Evolutionary conservation across 2,888 invertebrate species (phyloP), one percentile per base, ranked within the genome.

Genomic region (Agrochola macilenta): DNA sequence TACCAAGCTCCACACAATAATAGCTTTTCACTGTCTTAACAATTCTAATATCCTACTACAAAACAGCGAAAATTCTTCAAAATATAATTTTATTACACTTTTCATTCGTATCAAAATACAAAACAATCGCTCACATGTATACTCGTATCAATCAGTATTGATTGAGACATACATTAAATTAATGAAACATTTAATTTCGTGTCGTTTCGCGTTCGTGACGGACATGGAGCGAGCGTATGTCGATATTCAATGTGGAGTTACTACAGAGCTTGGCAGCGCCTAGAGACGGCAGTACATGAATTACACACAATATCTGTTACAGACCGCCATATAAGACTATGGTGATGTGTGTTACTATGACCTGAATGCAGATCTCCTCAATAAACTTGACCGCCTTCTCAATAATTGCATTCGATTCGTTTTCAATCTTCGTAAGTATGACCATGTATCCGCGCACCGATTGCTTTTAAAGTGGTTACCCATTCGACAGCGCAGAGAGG

Each of bases 161-260:
- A 79, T 79, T 78, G 54, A 65, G 20, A 76, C 5, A 20, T 39
- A 63, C 52, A 69, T 69, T 75, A 61, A 61, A 61, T 69, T 35
- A 75, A 68, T 75, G 60, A 66, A 69, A 54, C 76, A 69, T 81
- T 81, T 57, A 39, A 81, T 69, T 69, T 69, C 52, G 17, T 54
- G 30, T 43, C 65, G 46, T 17, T 57, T 20, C 26, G 26, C 30
- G 17, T 9, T 54, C 12, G 35, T 66, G 23, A 70, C 39, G 26
- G 63, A 70, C 46, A 49, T 5, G 26, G 17, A 23, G 1, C 57
- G 39, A 57, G 12, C 20, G 20, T 58, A 74, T 52, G 52, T 74
- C 75, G 58, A 74, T 58, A 81, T 52, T 58, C 68, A 64, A 54
- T 43, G 58, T 49, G 14, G 2, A 12, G 12, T 20, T 68, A 49